Evolutionary conservation across 1,140 invertebrate species (phyloP), one percentile per base, ranked within the genome.

Genomic region (Drosophila pruinosa): DNA sequence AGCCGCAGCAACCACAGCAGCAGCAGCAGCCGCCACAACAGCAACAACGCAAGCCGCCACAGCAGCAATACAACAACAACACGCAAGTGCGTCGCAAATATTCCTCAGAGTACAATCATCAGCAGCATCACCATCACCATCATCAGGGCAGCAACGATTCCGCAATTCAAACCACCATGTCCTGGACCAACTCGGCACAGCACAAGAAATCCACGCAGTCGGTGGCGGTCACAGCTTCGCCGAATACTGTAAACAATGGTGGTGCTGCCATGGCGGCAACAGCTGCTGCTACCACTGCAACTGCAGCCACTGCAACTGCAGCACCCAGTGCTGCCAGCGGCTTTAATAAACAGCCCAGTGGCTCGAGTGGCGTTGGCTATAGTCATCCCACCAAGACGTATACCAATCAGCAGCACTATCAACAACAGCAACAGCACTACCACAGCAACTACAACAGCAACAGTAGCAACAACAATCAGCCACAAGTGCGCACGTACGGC

Each of bases 131-230:
- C 39, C 73, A 86, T 15, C 70, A 86, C 8, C 74, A 89, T 4
- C 79, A 78, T 41, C 75, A 77, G 41, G 75, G 64, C 26, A 89
- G 67, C 72, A 86, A 56, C 62, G 82, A 90, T 31, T 78, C 88
- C n/a, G 80, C 65, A 38, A 77, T 88, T 34, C 89, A 90, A 65
- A 89, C 88, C 14, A 91, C 82, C 5, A 91, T 89, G 83, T 91
- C 90, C 45, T 91, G 90, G 90, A 91, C 90, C 0, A 91, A 91
- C 24, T 89, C 89, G 0, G 67, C 86, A 2, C 89, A 90, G 64
- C 89, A 82, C 50, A 91, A 91, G 48, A 91, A 91, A 53, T 89
- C 83, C 17, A 91, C 90, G 4, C 89, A 90, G 24, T 89, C 90
- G 19, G 90, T 91, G 34, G 85, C 90, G 4, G 90, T 91, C 7